phyloP scores from a whole-genome alignment of 2,113 vertebrate species.

The Coptodon bakossiorum region DNA sequence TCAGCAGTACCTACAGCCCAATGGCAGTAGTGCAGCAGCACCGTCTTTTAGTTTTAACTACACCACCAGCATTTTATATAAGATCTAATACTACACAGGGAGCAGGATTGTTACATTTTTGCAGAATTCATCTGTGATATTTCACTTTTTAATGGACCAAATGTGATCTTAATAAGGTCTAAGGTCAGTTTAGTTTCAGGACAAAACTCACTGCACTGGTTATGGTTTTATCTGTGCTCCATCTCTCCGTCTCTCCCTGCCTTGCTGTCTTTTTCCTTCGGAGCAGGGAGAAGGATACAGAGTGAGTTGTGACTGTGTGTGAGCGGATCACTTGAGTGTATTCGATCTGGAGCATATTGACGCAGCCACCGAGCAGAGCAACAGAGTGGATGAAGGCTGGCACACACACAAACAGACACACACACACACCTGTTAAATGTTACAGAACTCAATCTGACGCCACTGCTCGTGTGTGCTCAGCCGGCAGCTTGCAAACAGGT shows the following conservation, averaged over 20 bases:
- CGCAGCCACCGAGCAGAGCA: background rate
- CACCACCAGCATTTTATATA: conserved; percentile 91
- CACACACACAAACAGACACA: background rate
- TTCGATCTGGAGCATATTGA: background rate
- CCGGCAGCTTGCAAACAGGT: background rate
- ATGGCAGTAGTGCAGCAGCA: conserved; percentile 28
- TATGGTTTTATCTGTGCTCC: conserved; percentile 5
- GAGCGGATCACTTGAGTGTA: background rate
- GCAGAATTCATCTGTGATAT: background rate
- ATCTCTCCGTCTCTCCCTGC: background rate
- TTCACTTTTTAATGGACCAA: conserved; percentile 20
- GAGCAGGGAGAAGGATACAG: background rate
- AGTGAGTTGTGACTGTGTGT: conserved; percentile 7
- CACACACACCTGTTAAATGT: background rate
- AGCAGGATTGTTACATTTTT: background rate
- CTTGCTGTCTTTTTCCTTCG: conserved; percentile 14
- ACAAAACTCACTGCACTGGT: conserved; percentile 4
- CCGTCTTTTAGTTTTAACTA: conserved; percentile 90
- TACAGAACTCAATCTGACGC: background rate
- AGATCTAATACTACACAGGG: conserved; percentile 75
- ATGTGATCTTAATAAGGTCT: background rate
- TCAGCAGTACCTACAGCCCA: conserved; percentile 79
- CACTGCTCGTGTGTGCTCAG: background rate
- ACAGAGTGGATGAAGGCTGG: background rate
- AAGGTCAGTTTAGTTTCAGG: conserved; percentile 12